Evolutionary conservation across 2,888 invertebrate species (phyloP).

Genomic region (Drosophila algonquin): DNA sequence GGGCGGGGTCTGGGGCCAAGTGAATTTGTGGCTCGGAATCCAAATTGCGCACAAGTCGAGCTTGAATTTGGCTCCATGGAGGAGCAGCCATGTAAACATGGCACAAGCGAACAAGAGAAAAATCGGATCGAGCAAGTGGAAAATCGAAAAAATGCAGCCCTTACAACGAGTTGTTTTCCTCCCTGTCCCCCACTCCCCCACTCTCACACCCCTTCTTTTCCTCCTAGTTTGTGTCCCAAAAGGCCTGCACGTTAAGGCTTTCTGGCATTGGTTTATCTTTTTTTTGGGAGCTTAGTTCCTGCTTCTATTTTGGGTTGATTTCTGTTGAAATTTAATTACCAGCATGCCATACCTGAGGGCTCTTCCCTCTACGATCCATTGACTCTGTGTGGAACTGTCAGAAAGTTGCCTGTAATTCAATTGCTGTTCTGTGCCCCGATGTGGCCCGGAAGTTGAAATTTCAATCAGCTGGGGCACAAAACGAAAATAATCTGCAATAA

Average conservation of each 20-base stretch:
- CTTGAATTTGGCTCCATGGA: constrained; percentile 50
- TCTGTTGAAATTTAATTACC: constrained; percentile 61
- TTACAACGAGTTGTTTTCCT: constrained; percentile 5
- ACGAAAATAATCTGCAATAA: constrained; percentile 80
- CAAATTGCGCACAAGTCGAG: constrained; percentile 65
- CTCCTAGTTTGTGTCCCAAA: background rate
- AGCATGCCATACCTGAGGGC: constrained; percentile 15
- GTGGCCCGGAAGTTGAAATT: constrained; percentile 61
- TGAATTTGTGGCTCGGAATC: constrained; percentile 56
- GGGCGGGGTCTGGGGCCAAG: constrained; percentile 21
- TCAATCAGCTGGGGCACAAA: constrained; percentile 63
- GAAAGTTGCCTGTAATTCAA: constrained; percentile 58
- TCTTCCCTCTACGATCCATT: constrained; percentile 1
- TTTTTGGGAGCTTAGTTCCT: background rate
- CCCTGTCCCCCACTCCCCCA: background rate
- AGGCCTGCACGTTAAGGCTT: background rate
- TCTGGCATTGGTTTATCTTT: background rate
- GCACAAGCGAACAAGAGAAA: constrained; percentile 28
- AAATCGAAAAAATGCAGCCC: constrained; percentile 44
- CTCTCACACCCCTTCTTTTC: background rate
- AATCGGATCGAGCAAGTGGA: constrained; percentile 52
- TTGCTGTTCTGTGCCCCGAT: constrained; percentile 44
- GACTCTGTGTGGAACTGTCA: constrained; percentile 7
- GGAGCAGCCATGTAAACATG: constrained; percentile 40
- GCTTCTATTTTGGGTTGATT: constrained; percentile 4